Conservation (phyloP, 2,888 invertebrate genomes). For the Eugnorisma glareosa region DNA sequence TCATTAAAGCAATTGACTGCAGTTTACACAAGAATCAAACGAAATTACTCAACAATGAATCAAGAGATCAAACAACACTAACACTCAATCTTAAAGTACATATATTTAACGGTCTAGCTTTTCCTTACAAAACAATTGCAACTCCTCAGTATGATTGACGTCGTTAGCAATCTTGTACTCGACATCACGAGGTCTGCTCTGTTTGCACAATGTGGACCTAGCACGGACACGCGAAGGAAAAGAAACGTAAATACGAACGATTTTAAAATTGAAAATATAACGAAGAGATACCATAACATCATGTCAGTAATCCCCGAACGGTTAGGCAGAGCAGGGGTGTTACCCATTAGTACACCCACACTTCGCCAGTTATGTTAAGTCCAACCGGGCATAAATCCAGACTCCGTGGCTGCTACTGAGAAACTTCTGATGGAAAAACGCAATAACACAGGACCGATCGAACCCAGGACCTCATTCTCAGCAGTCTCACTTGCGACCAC, state of each 20-base stretch:
- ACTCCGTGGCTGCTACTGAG: neutral
- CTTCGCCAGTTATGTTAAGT: neutral
- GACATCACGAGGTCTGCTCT: slow-evolving; percentile 29
- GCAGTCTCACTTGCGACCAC: neutral
- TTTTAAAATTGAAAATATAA: neutral
- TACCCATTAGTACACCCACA: neutral
- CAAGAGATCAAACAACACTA: neutral
- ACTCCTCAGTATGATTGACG: slow-evolving; percentile 67
- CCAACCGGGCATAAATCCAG: neutral
- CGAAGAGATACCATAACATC: neutral
- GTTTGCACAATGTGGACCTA: slow-evolving; percentile 11
- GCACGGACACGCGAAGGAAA: neutral
- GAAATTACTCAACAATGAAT: neutral
- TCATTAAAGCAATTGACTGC: neutral
- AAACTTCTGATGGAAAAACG: neutral
- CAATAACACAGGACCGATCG: neutral
- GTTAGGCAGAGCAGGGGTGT: neutral
- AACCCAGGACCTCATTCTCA: neutral
- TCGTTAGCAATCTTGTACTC: slow-evolving; percentile 56
- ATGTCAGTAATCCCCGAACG: neutral
- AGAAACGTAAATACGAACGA: neutral
- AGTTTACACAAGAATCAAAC: neutral
- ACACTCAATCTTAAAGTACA: neutral
- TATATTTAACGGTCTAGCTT: neutral
- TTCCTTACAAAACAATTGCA: slow-evolving; percentile 44